Evolutionary conservation across 1,140 invertebrate genomes (phyloP), one percentile per base, ranked within the genome.

Genomic region (Goniozus legneri): DNA sequence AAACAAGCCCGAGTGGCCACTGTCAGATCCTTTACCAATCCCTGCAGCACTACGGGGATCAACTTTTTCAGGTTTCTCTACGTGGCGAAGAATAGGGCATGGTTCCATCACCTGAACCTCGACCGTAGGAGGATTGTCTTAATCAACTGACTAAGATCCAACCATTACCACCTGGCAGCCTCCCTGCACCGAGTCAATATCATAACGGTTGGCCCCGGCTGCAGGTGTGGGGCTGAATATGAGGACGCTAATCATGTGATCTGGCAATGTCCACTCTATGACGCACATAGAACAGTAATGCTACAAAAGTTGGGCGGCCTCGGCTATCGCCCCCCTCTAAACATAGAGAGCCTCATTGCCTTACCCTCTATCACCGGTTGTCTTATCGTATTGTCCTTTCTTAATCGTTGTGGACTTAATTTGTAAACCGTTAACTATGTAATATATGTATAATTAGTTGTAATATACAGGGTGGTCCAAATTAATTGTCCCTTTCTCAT

Each of bases 211-310:
- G 19, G 15, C 32, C 33, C 43, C 8, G 6, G 2, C 3, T 36
- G 43, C 19, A 12, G 3, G n/a, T 45, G 43, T 18, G 16, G n/a
- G 4, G 7, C 8, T 15, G 32, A 2, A 16, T 3, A 36, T 8
- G 19, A 45, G 18, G 22, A 45, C 14, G 2, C 37, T 2, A 30
- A 45, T 30, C 43, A 45, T 19, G 21, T 35, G 3, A 27, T 36
- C 8, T 45, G 43, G 43, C 43, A 45, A 45, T 45, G 43, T 14
- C 24, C 24, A 27, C 4, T 27, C 10, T 27, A 6, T 4, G 24
- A 27, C 24, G 24, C 4, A 27, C 4, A 10, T 27, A 27, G 24
- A 27, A 10, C 4, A 6, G 24, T 6, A 27, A 27, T 27, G 24
- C n/a, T n/a, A n/a, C n/a, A n/a, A n/a, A n/a, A n/a, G n/a, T n/a